Evolutionary conservation across 2,797 vertebrate species (phyloP), one percentile per base, ranked within the genome.

Genomic region (Lepilemur septentrionalis): DNA sequence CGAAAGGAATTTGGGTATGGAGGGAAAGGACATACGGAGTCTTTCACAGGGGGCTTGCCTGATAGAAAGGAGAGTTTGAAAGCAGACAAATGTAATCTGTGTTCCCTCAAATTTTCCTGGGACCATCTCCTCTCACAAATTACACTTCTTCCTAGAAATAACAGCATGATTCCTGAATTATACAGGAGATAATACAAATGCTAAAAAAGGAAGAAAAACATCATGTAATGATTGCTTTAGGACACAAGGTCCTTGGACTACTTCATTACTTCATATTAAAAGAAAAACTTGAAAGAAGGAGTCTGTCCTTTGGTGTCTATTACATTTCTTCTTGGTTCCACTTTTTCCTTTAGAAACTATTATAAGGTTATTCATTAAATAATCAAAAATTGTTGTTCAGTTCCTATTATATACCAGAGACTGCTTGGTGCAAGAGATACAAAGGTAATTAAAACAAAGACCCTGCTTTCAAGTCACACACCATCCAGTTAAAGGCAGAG

Each of bases 271-370:
- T 95, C 6, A 23, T 17, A 30, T 65, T 86, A 75, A 89, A 76
- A 92, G 50, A 73, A 76, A 92, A 92, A 41, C 5, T 41, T 89
- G 72, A 92, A 73, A 61, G 7, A 93, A 61, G 5, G 23, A 79
- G 2, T 72, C 38, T 91, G 35, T 41, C 14, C 7, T 69, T 65
- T 88, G 46, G 57, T 13, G 67, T 35, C 11, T 59, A 32, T 25
- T 38, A 57, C 11, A 72, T 93, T 96, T 90, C 55, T 91, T 43
- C n/a, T 78, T 73, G 28, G 79, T 88, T 91, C 28, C 70, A 14
- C 5, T 55, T 82, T 25, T 25, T 85, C 30, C 55, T 91, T 87
- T 59, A 23, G n/a, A 95, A 80, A 63, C 5, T 25, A 55, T 55
- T 67, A 63, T n/a, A 73, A 80, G 20, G 15, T 67, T 83, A 85